Base-by-base conservation (phyloP, 1,140 invertebrate species). In the Bradysia coprophila region DNA sequence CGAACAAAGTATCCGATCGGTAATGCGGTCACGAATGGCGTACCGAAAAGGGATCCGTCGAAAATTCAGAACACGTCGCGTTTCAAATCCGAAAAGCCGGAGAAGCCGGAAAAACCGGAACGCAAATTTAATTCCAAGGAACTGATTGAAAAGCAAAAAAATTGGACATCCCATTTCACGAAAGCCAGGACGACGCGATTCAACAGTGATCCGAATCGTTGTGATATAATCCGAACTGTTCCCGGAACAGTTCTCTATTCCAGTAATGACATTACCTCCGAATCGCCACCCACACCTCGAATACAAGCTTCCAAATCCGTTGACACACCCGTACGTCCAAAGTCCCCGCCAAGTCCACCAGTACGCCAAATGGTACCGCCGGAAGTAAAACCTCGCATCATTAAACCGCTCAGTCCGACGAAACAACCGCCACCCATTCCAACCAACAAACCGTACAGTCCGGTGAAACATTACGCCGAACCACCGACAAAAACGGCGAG, bases 101-200 rank as follows among this genome's bases (percentile, higher is more conserved):
- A 67, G 9, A 72, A 69, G 43, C 79, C 80, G 0, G 80, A 84
- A 45, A 85, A 85, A 59, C 80, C 81, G 2, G 81, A 86, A 54
- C 66, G 81, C 22, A 77, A 82, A 49, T 75, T 87, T 44, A 87
- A 86, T 50, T 79, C 75, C 8, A 77, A 83, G 41, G 84, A 89
- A 57, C 61, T 90, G 11, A 88, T 90, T 32, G 84, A 90, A 57
- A 87, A 88, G 50, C 84, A 88, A 50, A 77, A 78, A 52, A 90
- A 90, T 59, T 90, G 85, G 85, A 88, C 84, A 3, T 81, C 81
- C 36, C 85, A 90, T 59, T 90, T 90, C 54, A 79, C 78, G 19
- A 85, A 83, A 61, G 71, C 75, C 13, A 67, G 76, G 46, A 66
- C 71, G 3, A 66, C 65, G 42, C 65, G 72, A 23, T 74, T 67